Percentiles rank a stretch among this genome's conserved stretches.
phyloP scores from a whole-genome alignment of 1,140 invertebrate species.

The Bilobella aurantiaca region DNA sequence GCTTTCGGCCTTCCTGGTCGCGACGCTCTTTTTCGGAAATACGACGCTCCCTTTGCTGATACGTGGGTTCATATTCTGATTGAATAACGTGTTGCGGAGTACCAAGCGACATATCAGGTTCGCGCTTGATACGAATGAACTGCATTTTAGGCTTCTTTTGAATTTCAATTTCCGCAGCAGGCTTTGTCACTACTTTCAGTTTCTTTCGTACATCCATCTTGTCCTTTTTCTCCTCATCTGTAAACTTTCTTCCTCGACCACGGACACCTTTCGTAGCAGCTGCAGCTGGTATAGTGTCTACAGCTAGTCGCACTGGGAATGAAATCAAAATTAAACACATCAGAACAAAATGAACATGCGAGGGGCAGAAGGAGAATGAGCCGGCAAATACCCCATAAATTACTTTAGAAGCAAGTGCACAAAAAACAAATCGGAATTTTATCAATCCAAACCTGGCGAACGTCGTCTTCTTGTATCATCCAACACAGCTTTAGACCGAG shows the following conservation, averaged over 20 bases:
- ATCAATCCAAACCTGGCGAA: too few species aligned
- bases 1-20: background rate
- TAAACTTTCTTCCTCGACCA: background rate
- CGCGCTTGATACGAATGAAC: background rate
- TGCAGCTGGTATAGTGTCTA: background rate
- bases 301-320: background rate
- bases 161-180: background rate
- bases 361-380: too few species aligned
- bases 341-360: too few species aligned
- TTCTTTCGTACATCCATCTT: background rate
- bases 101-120: constrained; percentile 1
- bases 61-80: too few species aligned
- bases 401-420: too few species aligned
- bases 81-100: background rate
- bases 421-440: too few species aligned
- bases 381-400: too few species aligned
- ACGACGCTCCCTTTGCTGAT: too few species aligned
- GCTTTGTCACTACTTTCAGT: background rate
- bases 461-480: too few species aligned
- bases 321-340: background rate
- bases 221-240: background rate
- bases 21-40: background rate
- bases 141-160: background rate
- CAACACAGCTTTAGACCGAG: too few species aligned
- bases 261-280: background rate